Evolutionary conservation across 2,113 vertebrate genomes (phyloP).

Genomic region (Eulacestoma nigropectus): DNA sequence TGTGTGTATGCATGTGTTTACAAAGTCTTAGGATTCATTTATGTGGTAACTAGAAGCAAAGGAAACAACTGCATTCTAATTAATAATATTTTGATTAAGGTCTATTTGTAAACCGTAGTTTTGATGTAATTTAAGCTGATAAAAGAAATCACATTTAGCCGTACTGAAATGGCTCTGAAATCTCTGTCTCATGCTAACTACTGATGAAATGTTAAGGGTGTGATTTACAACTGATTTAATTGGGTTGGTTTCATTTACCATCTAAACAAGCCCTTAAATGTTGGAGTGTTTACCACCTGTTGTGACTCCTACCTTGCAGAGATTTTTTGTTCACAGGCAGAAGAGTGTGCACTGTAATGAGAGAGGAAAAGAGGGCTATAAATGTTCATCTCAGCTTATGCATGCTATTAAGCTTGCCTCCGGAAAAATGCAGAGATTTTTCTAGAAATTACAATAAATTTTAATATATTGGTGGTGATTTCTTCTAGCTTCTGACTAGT

Average conservation of each 20-base stretch:
- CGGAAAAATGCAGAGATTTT: background rate
- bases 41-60: slow-evolving; percentile 19
- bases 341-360: background rate
- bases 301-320: slow-evolving; percentile 47
- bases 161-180: slow-evolving; percentile 24
- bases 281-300: slow-evolving; percentile 56
- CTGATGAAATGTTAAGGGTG: slow-evolving; percentile 42
- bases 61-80: slow-evolving; percentile 29
- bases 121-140: slow-evolving; percentile 28
- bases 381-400: background rate
- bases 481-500: background rate
- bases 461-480: background rate
- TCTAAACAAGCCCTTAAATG: slow-evolving; percentile 56
- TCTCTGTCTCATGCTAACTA: slow-evolving; percentile 8
- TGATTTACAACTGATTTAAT: slow-evolving; percentile 58
- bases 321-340: slow-evolving; percentile 17
- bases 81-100: slow-evolving; percentile 51
- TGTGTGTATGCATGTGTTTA: slow-evolving; percentile 11
- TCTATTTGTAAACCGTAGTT: slow-evolving; percentile 27
- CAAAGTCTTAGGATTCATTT: slow-evolving; percentile 18
- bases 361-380: background rate
- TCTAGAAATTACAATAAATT: background rate
- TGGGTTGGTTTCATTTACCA: slow-evolving; percentile 57
- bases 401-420: background rate
- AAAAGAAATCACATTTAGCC: slow-evolving; percentile 39